Conservation (phyloP, 2,797 vertebrate genomes). For the Siniperca obscura region DNA sequence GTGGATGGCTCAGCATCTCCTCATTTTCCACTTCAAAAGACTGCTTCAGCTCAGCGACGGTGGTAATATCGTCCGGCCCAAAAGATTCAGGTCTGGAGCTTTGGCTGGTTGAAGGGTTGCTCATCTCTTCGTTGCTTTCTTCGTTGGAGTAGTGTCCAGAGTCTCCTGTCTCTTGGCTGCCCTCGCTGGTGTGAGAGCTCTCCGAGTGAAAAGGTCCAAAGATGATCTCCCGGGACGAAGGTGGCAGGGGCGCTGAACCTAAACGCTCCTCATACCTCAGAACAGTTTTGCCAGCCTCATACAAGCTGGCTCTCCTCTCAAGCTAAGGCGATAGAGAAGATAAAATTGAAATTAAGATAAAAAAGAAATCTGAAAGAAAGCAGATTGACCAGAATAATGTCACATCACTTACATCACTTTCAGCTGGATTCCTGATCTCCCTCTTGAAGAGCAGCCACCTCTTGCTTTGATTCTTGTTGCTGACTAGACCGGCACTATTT, state of each 20-base stretch:
- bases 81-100: constrained; percentile 68
- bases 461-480: constrained; percentile 80
- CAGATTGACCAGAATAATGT: neutral
- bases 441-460: constrained; percentile 84
- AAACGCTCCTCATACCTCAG: constrained; percentile 81
- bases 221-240: constrained; percentile 78
- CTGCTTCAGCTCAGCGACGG: constrained; percentile 39
- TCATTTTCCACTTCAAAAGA: constrained; percentile 65
- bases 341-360: neutral
- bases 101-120: constrained; percentile 79
- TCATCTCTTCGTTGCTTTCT: constrained; percentile 87
- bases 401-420: constrained; percentile 83
- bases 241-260: constrained; percentile 73
- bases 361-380: neutral
- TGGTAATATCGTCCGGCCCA: constrained; percentile 34
- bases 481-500: constrained; percentile 84
- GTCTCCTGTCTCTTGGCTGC: constrained; percentile 93
- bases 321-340: constrained; percentile 70
- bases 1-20: constrained; percentile 28
- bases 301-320: constrained; percentile 84
- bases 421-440: constrained; percentile 74
- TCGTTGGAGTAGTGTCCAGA: constrained; percentile 94
- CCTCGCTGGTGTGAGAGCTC: constrained; percentile 90
- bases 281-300: constrained; percentile 85
- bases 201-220: constrained; percentile 82